A percentile compares a stretch with the other conserved stretches of the same genome.
These are phyloP conservation scores for Scaptomyza parva DNA, from an alignment of 2,888 invertebrate genomes.

Conservation along the genomic window DNA sequence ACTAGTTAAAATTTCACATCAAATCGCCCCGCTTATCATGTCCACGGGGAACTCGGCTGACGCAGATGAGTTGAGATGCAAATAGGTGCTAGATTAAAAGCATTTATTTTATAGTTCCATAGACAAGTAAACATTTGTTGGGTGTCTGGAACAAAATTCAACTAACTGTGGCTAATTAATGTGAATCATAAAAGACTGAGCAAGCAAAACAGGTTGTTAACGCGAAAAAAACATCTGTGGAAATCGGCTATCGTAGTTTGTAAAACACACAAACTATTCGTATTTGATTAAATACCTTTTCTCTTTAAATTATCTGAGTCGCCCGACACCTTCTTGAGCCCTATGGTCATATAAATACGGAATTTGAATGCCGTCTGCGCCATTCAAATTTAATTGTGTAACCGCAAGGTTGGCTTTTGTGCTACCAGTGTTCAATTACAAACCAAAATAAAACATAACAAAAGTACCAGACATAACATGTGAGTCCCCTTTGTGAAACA, in stretches of 20 bases:
- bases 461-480: slow-evolving; percentile 10
- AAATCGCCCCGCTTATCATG: slow-evolving; percentile 26
- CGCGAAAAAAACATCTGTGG: slow-evolving; percentile 45
- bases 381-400: slow-evolving; percentile 34
- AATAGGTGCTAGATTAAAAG: slow-evolving; percentile 27
- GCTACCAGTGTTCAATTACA: background rate
- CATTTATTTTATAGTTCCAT: slow-evolving; percentile 48
- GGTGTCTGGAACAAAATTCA: slow-evolving; percentile 56
- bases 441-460: too few relatives aligned
- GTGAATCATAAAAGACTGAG: slow-evolving; percentile 37
- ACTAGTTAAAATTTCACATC: background rate
- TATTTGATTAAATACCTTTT: slow-evolving; percentile 54
- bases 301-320: slow-evolving; percentile 29
- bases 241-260: slow-evolving; percentile 17
- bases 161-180: slow-evolving; percentile 44
- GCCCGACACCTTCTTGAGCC: slow-evolving; percentile 16
- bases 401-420: slow-evolving; percentile 19
- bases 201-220: slow-evolving; percentile 27
- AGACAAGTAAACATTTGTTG: slow-evolving; percentile 59
- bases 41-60: slow-evolving; percentile 1
- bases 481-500: slow-evolving; percentile 25
- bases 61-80: slow-evolving; percentile 13
- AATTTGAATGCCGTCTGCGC: slow-evolving; percentile 14
- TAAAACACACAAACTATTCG: background rate
- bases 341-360: slow-evolving; percentile 57